Conservation (phyloP, 1,140 invertebrate genomes). For the Drosophila punjabiensis region DNA sequence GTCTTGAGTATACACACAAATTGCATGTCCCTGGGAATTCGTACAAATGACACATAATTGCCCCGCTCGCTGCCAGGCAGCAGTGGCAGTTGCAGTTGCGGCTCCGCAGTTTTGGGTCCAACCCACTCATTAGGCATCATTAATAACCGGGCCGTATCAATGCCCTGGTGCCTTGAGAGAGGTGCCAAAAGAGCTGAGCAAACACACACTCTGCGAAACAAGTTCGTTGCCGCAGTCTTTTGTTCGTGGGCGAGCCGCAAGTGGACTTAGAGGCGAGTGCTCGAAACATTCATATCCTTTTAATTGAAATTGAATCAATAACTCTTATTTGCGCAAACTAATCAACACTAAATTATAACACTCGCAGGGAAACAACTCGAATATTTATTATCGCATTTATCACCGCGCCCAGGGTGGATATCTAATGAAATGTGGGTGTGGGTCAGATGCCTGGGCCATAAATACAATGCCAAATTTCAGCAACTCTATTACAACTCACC, state of each 20-base stretch:
- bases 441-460: conserved; percentile 56
- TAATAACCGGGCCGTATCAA: conserved; percentile 72
- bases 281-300: conserved; percentile 78
- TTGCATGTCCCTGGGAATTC: conserved; percentile 52
- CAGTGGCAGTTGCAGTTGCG: conserved; percentile 40
- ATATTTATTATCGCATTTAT: conserved; percentile 84
- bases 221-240: conserved; percentile 68
- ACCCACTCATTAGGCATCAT: conserved; percentile 81
- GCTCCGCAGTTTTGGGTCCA: conserved; percentile 39
- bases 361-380: conserved; percentile 79
- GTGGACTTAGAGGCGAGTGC: conserved; percentile 6
- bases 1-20: conserved; percentile 62
- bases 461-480: conserved; percentile 81
- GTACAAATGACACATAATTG: conserved; percentile 79
- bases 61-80: conserved; percentile 39
- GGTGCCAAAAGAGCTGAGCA: conserved; percentile 63
- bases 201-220: conserved; percentile 43
- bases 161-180: conserved; percentile 45
- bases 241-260: conserved; percentile 43
- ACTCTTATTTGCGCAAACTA: conserved; percentile 83
- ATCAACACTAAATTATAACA: conserved; percentile 84
- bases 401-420: conserved; percentile 66
- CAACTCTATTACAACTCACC: conserved; percentile 78
- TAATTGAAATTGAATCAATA: conserved; percentile 84
- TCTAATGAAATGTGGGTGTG: conserved; percentile 44